phyloP scores from a whole-genome alignment of 2,888 invertebrate species.

The Encarsia formosa region DNA sequence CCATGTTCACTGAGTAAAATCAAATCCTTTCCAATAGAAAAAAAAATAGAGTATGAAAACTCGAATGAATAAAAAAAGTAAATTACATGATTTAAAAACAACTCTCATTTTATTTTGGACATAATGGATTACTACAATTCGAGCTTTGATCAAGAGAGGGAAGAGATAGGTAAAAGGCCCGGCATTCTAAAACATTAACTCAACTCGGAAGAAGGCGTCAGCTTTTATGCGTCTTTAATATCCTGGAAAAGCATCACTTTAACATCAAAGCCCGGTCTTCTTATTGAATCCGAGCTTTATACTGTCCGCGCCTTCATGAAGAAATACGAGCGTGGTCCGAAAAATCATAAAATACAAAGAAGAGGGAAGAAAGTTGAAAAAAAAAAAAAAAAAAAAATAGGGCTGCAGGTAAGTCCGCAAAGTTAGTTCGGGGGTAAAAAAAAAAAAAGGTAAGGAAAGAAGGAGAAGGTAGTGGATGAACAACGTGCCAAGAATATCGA shows the following conservation, averaged over 20 bases:
- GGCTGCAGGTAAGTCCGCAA: not conserved
- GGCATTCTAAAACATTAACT: too few relatives aligned
- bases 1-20: too few relatives aligned
- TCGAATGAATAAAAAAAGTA: too few relatives aligned
- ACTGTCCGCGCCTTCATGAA: slow-evolving; percentile 8
- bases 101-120: too few relatives aligned
- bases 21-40: too few relatives aligned
- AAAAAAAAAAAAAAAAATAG: slow-evolving; percentile 17
- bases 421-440: not conserved
- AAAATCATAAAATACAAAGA: slow-evolving; percentile 5
- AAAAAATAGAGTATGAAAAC: too few relatives aligned
- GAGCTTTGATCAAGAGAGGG: too few relatives aligned
- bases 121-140: too few relatives aligned
- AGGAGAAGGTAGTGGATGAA: not conserved
- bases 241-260: not conserved
- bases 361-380: not conserved
- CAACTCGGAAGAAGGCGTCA: too few relatives aligned
- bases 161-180: too few relatives aligned
- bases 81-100: too few relatives aligned
- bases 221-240: too few relatives aligned
- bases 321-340: slow-evolving; percentile 10
- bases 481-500: slow-evolving; percentile 35
- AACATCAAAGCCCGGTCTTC: slow-evolving; percentile 1
- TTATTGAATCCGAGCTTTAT: slow-evolving; percentile 3
- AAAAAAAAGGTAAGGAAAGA: not conserved